These are phyloP conservation scores for Sturnus vulgaris DNA, from an alignment of 2,113 vertebrate species.

Conservation along the genomic window DNA sequence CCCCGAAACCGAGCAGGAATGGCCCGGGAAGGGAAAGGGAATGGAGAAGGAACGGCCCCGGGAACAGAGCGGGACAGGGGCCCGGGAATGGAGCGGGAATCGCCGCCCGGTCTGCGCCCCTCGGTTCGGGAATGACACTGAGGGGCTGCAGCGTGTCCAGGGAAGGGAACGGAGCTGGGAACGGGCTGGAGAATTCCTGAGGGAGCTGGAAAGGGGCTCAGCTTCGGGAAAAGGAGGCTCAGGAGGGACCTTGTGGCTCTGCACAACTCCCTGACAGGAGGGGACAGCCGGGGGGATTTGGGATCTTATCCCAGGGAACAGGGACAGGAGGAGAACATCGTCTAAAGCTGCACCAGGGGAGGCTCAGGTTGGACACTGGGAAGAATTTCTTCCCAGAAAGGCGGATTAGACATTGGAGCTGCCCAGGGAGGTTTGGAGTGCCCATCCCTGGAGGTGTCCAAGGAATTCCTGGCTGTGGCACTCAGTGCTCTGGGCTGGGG, in stretches of 20 bases:
- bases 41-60: too few relatives aligned
- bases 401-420: accelerated
- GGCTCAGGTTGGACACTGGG: accelerated
- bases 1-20: too few relatives aligned
- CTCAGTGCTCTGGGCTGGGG: background rate
- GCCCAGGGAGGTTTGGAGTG: background rate
- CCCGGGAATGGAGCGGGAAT: background rate
- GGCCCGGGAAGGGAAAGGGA: too few relatives aligned
- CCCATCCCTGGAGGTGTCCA: background rate
- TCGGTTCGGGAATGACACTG: background rate
- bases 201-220: background rate
- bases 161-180: background rate
- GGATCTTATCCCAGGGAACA: background rate
- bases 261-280: background rate
- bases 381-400: background rate
- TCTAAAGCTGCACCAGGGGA: background rate
- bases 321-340: background rate
- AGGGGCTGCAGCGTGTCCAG: background rate
- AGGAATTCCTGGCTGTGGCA: background rate
- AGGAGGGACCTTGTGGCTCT: background rate
- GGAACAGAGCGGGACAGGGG: too few relatives aligned
- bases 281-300: too few relatives aligned
- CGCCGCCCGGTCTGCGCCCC: too few relatives aligned
- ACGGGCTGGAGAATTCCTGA: background rate
- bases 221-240: background rate